Percentiles rank a stretch among this genome's conserved stretches.
phyloP scores from a whole-genome alignment of 2,888 invertebrate species.

The Ptychoptera albimana region DNA sequence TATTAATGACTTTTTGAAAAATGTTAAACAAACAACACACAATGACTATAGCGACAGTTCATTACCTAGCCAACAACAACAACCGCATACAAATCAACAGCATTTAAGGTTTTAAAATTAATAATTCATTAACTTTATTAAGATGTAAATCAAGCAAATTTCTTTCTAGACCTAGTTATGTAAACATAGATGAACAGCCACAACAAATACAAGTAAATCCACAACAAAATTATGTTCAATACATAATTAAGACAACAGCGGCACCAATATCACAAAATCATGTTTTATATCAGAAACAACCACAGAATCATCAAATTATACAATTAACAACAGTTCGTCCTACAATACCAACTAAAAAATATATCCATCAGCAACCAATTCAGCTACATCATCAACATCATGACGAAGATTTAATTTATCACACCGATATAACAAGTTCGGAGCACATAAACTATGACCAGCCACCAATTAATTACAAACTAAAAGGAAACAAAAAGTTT shows the following conservation, averaged over 20 bases:
- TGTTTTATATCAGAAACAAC: constrained; percentile 9
- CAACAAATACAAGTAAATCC: constrained; percentile 10
- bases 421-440: too few relatives aligned
- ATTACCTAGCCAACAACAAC: not conserved
- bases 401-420: too few relatives aligned
- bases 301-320: not conserved
- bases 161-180: too few relatives aligned
- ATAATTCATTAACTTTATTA: too few relatives aligned
- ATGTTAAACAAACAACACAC: constrained; percentile 5
- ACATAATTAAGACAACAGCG: not conserved
- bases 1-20: not conserved
- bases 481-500: too few relatives aligned
- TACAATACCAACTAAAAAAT: not conserved
- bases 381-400: too few relatives aligned
- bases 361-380: too few relatives aligned
- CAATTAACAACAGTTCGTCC: not conserved
- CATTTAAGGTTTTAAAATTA: not conserved
- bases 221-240: not conserved
- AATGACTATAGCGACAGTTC: not conserved
- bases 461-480: too few relatives aligned
- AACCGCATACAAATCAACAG: constrained; percentile 2
- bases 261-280: constrained; percentile 6
- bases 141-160: too few relatives aligned
- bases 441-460: too few relatives aligned
- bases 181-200: constrained; percentile 8